Base-by-base conservation (phyloP, 2,888 invertebrate species). In the Aphidoletes aphidimyza region DNA sequence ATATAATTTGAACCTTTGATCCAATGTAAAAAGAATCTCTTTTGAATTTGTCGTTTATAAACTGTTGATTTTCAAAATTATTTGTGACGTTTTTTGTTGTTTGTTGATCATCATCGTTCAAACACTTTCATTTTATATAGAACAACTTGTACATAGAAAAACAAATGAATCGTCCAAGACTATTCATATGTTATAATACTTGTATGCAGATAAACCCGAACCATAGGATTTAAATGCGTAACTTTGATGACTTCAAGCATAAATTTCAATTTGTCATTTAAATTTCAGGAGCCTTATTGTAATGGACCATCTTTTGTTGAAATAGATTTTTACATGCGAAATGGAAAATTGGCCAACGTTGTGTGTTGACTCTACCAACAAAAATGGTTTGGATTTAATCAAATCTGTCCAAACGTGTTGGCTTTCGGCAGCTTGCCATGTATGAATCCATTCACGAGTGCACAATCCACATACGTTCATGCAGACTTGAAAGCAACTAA, bases 401-500 rank as follows among this genome's bases (percentile, higher is more conserved):
- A n/a, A n/a, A n/a, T n/a, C n/a, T n/a, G n/a, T n/a, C n/a, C n/a
- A n/a, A n/a, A n/a, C n/a, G n/a, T n/a, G n/a, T n/a, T n/a, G n/a
- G n/a, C n/a, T n/a, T n/a, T 85, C 47, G 84, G 42, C 26, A 97
- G 95, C 88, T 98, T 86, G 95, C 98, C 89, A 94, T 95, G 1
- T 90, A 98, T 86, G 96, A 98, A 89, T 99, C 97, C 89, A 95
- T 99, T 87, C 99, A 99, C 89, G 91, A 92, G 84, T 93, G 94
- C 86, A 95, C n/a, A n/a, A n/a, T n/a, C n/a, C n/a, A n/a, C 95
- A 2, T 99, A 98, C 88, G 94, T 97, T 0, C 99, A 99, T 90
- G 98, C 96, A 0, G 99, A 99, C 89, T 93, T 99, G 8, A 99
- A 99, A 90, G 98, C 96, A 0, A 95, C 96, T 14, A 99, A 99